Evolutionary conservation across 1,140 invertebrate species (phyloP).

Genomic region (Pseudachorutes palmiensis): DNA sequence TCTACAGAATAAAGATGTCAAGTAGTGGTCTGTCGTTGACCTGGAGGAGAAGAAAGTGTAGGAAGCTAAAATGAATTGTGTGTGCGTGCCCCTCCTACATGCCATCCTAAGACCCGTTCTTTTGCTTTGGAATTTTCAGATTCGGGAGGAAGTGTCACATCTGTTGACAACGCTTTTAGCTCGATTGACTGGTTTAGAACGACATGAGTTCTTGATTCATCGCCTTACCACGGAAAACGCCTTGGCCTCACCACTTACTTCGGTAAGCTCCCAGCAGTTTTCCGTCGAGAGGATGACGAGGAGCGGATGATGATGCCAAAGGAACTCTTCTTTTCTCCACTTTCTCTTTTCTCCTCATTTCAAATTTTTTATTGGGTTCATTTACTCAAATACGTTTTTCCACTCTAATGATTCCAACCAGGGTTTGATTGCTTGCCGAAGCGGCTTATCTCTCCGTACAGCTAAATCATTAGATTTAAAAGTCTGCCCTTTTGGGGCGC

Average conservation of each 20-base stretch:
- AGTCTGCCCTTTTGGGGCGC: too few relatives aligned
- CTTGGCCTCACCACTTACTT: slow-evolving; percentile 40
- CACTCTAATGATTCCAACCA: slow-evolving; percentile 1
- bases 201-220: slow-evolving; percentile 72
- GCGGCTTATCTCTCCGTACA: not conserved
- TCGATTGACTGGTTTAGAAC: slow-evolving; percentile 69
- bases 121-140: slow-evolving; percentile 30
- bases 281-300: too few relatives aligned
- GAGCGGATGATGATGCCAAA: too few relatives aligned
- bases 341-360: slow-evolving; percentile 11
- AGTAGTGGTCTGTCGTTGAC: too few relatives aligned
- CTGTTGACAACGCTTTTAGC: slow-evolving; percentile 76
- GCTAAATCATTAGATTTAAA: not conserved
- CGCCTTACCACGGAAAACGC: slow-evolving; percentile 45
- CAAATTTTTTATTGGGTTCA: slow-evolving; percentile 9
- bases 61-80: too few relatives aligned
- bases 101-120: too few relatives aligned
- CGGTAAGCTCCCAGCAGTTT: slow-evolving; percentile 23
- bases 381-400: slow-evolving; percentile 3
- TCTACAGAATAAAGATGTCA: too few relatives aligned
- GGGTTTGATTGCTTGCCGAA: not conserved
- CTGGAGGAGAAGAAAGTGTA: too few relatives aligned
- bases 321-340: not conserved
- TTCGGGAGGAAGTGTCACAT: slow-evolving; percentile 70
- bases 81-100: too few relatives aligned